Evolutionary conservation across 2,888 invertebrate genomes (phyloP), one percentile per base, ranked within the genome.

Genomic region (Drosophila atripex): DNA sequence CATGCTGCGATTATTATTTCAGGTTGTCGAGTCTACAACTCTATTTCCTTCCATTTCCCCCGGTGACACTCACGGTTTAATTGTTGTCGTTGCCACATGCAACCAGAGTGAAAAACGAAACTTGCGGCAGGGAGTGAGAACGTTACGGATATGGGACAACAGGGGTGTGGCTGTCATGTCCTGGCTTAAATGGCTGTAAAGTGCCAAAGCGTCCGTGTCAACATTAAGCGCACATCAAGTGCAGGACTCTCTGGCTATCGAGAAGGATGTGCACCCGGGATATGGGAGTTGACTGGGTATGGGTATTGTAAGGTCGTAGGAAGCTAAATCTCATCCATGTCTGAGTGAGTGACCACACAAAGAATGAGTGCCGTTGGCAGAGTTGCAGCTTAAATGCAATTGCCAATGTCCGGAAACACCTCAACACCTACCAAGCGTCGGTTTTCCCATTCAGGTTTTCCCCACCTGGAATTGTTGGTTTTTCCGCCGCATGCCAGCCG

Each of bases 161-260:
- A 60, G 59, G 71, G 71, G 60, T 51, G 54, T 30, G 64, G 65
- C 64, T 72, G 58, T 52, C 58, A 51, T 49, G 58, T 58, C 53
- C 56, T 18, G 52, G 72, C 52, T 71, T 68, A 64, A 66, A 63
- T 75, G 64, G 58, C 56, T 61, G 69, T 68, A 66, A 84, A 85
- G 68, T 69, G 77, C 46, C 66, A 73, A 75, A 79, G 86, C 77
- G 80, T 73, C 65, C 75, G 56, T 71, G 73, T 76, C 77, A 77
- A 77, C 84, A 84, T 70, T 84, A 86, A 80, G 65, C 64, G 76
- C 70, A 71, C 80, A 77, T 78, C 85, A 76, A 84, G 66, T 76
- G 78, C 69, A 68, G 64, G 47, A 49, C 68, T 65, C 41, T 4
- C 8, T 53, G 43, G 56, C 18, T 43, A 57, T 61, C 45, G 54